Evolutionary conservation across 2,797 vertebrate genomes (phyloP), one percentile per base, ranked within the genome.

Genomic region (Trichosurus vulpecula): DNA sequence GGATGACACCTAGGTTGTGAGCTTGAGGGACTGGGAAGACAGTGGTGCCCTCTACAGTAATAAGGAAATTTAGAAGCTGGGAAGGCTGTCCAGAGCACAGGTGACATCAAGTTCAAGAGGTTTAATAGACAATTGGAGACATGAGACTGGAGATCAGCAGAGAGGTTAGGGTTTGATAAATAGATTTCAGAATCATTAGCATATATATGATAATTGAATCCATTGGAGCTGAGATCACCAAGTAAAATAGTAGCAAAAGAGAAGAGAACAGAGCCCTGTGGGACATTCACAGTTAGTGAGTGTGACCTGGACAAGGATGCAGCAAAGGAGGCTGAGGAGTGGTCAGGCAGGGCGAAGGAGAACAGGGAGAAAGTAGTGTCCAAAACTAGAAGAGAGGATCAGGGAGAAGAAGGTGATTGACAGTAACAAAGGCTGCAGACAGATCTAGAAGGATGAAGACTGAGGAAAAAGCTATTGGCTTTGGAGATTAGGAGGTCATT

Each of bases 401-500:
- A 90, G 58, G 35, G 35, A 47, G 10, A 35, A 8, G 93, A 13
- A n/a, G 81, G 92, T 47, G 52, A 61, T 12, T 53, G 22, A 87
- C 61, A 91, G 61, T 25, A 27, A 10, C 29, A 66, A 54, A 30
- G 90, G 57, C 54, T 41, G 54, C 41, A 54, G 27, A 52, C 10
- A 52, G 10, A 1, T 90, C 66, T 19, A 56, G 10, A 22, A 90
- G 52, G 41, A 93, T 94, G 74, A 97, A 41, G 53, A 91, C 3
- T 92, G 87, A 91, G 51, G 58, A n/a, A 27, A 19, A 27, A 8
- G 53, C 57, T 8, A 47, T 91, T 94, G 92, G 93, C 93, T 91
- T 87, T 53, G 74, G 61, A 91, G 51, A 58, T 92, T 94, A 35
- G 92, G 74, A 95, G 91, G 52, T 95, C 47, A 52, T 11, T 89